These are phyloP conservation scores for Scylla paramamosain DNA, from an alignment of 1,140 invertebrate species.

Conservation along the genomic window DNA sequence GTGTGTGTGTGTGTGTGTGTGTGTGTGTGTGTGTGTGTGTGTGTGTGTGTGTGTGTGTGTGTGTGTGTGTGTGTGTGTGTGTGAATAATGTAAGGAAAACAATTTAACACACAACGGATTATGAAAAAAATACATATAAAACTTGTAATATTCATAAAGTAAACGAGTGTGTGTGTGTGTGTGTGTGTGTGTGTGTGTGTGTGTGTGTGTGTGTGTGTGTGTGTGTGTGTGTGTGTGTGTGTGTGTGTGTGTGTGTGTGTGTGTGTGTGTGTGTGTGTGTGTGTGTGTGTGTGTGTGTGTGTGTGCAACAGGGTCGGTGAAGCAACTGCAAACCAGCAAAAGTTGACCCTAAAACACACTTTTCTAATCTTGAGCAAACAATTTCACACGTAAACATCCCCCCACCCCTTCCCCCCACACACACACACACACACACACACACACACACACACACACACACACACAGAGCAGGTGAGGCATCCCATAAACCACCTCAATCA, in stretches of 20 bases:
- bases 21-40: conserved; percentile 3
- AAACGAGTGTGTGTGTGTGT: not conserved
- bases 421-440: not conserved
- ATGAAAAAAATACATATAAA: too few species aligned
- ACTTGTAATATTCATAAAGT: too few species aligned
- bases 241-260: too few species aligned
- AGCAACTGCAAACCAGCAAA: not conserved
- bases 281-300: too few species aligned
- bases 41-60: not conserved
- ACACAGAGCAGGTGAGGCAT: not conserved
- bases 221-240: too few species aligned
- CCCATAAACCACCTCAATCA: not conserved
- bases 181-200: conserved; percentile 3
- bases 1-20: too few species aligned
- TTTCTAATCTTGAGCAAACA: not conserved
- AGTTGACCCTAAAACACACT: not conserved
- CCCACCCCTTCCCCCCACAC: not conserved
- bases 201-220: not conserved
- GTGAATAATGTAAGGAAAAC: too few species aligned
- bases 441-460: not conserved
- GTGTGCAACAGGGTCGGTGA: too few species aligned
- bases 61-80: too few species aligned
- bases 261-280: too few species aligned
- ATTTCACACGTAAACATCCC: not conserved
- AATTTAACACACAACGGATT: too few species aligned